phyloP scores from a whole-genome alignment of 2,888 invertebrate genomes.

The Limnephilus auricula region DNA sequence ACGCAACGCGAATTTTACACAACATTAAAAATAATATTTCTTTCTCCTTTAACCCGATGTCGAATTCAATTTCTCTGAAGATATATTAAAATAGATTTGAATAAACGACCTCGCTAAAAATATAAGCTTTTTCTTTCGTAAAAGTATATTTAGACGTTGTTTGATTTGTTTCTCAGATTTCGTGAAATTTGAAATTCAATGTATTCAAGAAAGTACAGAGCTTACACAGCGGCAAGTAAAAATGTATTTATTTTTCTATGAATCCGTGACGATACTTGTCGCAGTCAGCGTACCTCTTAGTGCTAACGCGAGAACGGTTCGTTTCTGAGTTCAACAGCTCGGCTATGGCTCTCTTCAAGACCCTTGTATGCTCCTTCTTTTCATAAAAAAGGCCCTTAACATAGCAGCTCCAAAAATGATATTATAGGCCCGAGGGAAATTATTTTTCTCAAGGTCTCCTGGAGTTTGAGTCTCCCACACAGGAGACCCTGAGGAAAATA shows the following conservation, averaged over 20 bases:
- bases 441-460: no score
- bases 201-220: not conserved
- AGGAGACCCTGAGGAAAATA: no score
- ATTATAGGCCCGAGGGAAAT: no score
- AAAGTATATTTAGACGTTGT: not conserved
- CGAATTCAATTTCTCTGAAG: conserved; percentile 24
- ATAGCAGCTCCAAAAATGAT: no score
- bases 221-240: not conserved
- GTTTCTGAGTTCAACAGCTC: no score
- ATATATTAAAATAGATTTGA: conserved; percentile 29
- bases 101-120: not conserved
- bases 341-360: no score
- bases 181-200: not conserved
- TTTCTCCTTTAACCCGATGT: not conserved
- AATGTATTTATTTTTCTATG: not conserved
- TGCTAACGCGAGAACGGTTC: no score
- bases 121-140: not conserved
- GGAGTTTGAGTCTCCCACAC: no score
- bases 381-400: no score
- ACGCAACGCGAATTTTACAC: not conserved
- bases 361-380: no score
- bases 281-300: no score
- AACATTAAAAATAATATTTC: conserved; percentile 22
- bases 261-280: no score
- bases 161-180: not conserved